These are phyloP conservation scores for Drosophila subquinaria DNA, from an alignment of 2,888 invertebrate species.

Conservation along the genomic window DNA sequence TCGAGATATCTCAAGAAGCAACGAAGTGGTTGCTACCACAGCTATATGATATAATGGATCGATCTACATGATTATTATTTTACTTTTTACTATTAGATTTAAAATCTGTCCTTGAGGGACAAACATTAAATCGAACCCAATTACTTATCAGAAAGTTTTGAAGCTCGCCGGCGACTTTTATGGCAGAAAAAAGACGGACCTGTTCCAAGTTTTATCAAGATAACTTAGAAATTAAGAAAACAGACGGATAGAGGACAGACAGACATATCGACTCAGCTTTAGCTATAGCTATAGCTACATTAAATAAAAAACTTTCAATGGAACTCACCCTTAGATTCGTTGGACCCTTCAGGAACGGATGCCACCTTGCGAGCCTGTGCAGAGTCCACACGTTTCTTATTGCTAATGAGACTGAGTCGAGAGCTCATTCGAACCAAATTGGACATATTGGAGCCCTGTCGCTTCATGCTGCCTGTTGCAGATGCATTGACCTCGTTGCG, in stretches of 20 bases:
- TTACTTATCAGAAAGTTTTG: too few species aligned
- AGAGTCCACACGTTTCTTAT: constrained; percentile 83
- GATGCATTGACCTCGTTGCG: constrained; percentile 56
- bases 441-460: constrained; percentile 79
- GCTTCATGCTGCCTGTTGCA: constrained; percentile 53
- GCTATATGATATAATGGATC: too few species aligned
- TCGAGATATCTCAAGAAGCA: neutral
- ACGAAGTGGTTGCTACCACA: too few species aligned
- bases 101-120: too few species aligned
- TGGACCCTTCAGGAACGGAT: constrained; percentile 53
- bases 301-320: neutral
- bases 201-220: too few species aligned
- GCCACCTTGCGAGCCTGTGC: constrained; percentile 79
- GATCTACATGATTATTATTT: too few species aligned
- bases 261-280: neutral
- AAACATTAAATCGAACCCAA: too few species aligned
- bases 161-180: too few species aligned
- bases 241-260: neutral
- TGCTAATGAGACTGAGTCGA: constrained; percentile 78
- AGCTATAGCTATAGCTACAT: neutral
- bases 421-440: constrained; percentile 82
- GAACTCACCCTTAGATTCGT: constrained; percentile 59
- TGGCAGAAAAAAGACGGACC: too few species aligned
- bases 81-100: too few species aligned
- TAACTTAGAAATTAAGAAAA: too few species aligned